Evolutionary conservation across 2,888 invertebrate genomes (phyloP).

Genomic region (Hemaris fuciformis): DNA sequence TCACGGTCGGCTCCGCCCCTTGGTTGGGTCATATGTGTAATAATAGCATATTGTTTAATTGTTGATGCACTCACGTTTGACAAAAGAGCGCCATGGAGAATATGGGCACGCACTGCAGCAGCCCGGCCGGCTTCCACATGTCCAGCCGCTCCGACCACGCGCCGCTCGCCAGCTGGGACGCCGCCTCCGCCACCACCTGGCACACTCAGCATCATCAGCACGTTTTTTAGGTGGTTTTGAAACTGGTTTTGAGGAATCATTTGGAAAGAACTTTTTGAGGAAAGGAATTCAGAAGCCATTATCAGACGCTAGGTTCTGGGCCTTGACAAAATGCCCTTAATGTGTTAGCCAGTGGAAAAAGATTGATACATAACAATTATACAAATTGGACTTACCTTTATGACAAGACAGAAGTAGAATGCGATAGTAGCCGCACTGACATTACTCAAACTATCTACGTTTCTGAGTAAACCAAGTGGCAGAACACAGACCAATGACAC

Average conservation of each 20-base stretch:
- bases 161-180: conserved; percentile 86
- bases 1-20: too few relatives aligned
- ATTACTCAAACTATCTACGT: conserved; percentile 93
- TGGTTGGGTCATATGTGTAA: too few relatives aligned
- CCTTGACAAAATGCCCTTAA: too few relatives aligned
- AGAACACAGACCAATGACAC: conserved; percentile 91
- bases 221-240: too few relatives aligned
- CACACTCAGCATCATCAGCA: too few relatives aligned
- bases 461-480: conserved; percentile 92
- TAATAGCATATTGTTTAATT: too few relatives aligned
- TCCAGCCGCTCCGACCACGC: conserved; percentile 88
- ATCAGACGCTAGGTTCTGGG: too few relatives aligned
- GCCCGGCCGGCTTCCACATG: conserved; percentile 91
- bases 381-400: conserved; percentile 90
- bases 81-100: conserved; percentile 98
- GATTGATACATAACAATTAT: too few relatives aligned
- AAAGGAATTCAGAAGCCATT: too few relatives aligned
- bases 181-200: conserved; percentile 90
- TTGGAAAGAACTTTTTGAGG: too few relatives aligned
- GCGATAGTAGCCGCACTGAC: conserved; percentile 94
- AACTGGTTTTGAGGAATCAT: too few relatives aligned
- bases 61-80: conserved; percentile 92
- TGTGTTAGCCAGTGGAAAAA: too few relatives aligned
- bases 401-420: conserved; percentile 93
- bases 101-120: conserved; percentile 96